Base-by-base conservation (phyloP, 2,113 vertebrate genomes). In the Catharus fuscescens region DNA sequence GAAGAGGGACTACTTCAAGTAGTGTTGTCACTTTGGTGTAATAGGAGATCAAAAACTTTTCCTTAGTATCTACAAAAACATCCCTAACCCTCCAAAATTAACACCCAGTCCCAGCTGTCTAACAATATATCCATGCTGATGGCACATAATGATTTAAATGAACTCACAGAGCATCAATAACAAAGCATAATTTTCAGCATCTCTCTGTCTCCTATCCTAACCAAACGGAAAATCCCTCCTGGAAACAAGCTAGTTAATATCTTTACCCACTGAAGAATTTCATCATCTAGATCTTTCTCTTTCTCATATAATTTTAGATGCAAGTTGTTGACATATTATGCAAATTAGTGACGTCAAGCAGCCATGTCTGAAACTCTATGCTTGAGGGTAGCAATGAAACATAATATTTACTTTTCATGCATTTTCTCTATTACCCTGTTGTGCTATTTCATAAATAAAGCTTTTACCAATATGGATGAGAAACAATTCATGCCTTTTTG, bases 61-160 rank as follows among this genome's bases (percentile, higher is more conserved):
- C 32, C 9, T 18, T 59, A 50, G 48, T 18, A 61, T 28, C 36
- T 44, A 38, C 6, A 56, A 56, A 86, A 74, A 36, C 12, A 7
- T 5, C 34, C 45, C 9, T 8, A 24, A 70, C 3, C 2, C 5
- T 19, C 8, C 10, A 2, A 67, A 77, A 11, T 3, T 4, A 44
- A 40, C 14, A 67, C 6, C 10, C 10, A 48, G 11, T 74, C 23
- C 38, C 44, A 14, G 12, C 20, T 60, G 21, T 65, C 52, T 34
- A 67, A 52, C 23, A 48, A 28, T 28, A 20, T 40, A 65, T 47
- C 7, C 1, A 1, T 59, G 8, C 7, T 52, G 17, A 48, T 15
- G 6, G 28, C 6, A 60, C 1, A 5, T 18, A 44, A 32, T 44
- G 19, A n/a, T 65, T 65, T 65, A 69, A 72, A 21, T 11, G 23